Base-by-base conservation (phyloP, 1,140 invertebrate species). In the Watersipora subatra region DNA sequence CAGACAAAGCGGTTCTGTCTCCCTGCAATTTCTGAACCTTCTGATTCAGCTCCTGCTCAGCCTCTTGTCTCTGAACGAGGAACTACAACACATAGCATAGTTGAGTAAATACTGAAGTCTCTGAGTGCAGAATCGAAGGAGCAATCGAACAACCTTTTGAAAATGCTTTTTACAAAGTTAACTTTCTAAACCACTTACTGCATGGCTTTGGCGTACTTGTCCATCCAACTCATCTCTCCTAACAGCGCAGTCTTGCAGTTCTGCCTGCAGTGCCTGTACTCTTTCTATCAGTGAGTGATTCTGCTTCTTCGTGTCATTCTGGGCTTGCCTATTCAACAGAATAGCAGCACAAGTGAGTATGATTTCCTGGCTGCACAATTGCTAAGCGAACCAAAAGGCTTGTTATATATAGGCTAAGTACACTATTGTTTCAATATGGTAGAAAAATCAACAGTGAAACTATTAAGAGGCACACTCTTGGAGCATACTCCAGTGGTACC, bases 221-320 rank as follows among this genome's bases (percentile, higher is more conserved):
- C 89, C 87, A 75, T 93, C 90, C 2, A 93, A 78, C 1, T 88
- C 88, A 1, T 89, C 87, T 65, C 87, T 82, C 71, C 89, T 86
- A 24, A 92, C 84, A 75, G 93, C 90, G 28, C 83, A 82, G 62
- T 87, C 86, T 0, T 87, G 84, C 19, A 92, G 74, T 71, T 90
- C 88, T 69, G 84, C 85, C 75, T 89, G 88, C 28, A 90, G 72
- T 28, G 85, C 77, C 30, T 84, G 78, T 28, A 87, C 83, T 71
- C 87, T 84, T 74, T 90, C 88, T 69, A 84, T 80, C 61, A 90
- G 75, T 22, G 66, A 67, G 55, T 78, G 74, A 69, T 78, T 79
- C 73, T 80, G 78, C 67, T 80, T 79, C 74, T 81, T 81, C 15
- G 73, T 72, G 46, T 82, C 80, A 66, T 74, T 77, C 73, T 77